Conservation (phyloP, 2,113 vertebrate genomes). For the Anolis sagrei region DNA sequence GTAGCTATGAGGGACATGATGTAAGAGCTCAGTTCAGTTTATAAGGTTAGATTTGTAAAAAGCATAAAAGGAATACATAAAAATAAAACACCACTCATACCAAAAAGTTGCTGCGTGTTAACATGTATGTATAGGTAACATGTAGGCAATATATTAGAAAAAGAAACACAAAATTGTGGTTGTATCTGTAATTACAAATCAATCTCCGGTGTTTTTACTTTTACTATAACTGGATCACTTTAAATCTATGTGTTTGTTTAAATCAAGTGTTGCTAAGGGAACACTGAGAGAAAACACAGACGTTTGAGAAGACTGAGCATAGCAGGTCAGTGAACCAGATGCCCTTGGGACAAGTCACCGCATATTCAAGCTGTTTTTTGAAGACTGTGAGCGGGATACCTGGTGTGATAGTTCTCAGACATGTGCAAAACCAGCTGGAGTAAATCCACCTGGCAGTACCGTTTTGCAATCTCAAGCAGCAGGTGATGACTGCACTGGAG, state of each 20-base stretch:
- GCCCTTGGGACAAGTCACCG: background rate
- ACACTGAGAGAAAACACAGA: background rate
- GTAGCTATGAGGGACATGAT: background rate
- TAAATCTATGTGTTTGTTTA: background rate
- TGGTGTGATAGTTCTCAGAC: background rate
- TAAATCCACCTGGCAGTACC: background rate
- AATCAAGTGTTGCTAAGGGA: background rate
- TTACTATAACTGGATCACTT: background rate
- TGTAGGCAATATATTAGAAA: background rate
- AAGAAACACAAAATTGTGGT: background rate
- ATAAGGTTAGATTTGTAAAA: background rate
- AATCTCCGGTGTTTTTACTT: background rate
- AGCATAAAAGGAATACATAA: background rate
- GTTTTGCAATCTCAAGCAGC: background rate
- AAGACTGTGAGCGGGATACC: background rate
- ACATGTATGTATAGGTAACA: background rate
- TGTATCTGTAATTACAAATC: background rate
- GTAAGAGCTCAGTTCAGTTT: background rate
- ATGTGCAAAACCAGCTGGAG: background rate
- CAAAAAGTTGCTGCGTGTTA: background rate
- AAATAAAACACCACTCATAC: background rate
- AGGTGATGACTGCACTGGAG: no score
- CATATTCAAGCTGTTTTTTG: background rate
- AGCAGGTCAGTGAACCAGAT: background rate
- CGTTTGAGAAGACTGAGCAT: background rate